A percentile compares a stretch with the other conserved stretches of the same genome.
phyloP scores from a whole-genome alignment of 2,113 vertebrate species.

The Burhinus bistriatus region DNA sequence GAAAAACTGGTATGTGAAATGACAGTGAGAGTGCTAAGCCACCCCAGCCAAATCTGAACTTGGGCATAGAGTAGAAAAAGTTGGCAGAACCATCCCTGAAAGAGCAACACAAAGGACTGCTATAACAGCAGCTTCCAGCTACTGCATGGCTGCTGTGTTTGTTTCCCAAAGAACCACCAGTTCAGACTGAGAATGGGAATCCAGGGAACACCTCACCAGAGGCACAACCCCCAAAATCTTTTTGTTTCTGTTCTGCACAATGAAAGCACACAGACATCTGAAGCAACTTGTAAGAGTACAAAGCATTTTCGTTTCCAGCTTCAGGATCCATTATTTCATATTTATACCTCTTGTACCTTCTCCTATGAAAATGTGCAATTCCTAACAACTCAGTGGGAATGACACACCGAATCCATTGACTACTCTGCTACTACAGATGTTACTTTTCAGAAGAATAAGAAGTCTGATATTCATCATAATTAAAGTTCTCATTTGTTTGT shows the following conservation, averaged over 20 bases:
- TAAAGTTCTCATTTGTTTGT: slow-evolving; percentile 7
- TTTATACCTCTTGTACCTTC: not conserved
- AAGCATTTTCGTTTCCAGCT: not conserved
- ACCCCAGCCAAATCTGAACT: not conserved
- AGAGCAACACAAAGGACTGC: not conserved
- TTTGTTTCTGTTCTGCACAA: not conserved
- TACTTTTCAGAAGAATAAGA: not conserved
- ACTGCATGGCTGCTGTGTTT: not conserved
- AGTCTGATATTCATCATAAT: not conserved
- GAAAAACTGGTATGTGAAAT: not conserved
- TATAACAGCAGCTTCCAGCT: not conserved
- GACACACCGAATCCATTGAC: not conserved
- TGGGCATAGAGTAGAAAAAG: not conserved
- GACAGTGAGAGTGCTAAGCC: not conserved
- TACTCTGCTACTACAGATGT: not conserved
- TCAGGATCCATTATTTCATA: not conserved
- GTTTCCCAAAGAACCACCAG: not conserved
- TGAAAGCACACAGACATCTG: not conserved
- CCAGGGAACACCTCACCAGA: not conserved
- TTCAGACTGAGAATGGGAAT: not conserved
- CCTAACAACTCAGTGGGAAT: not conserved
- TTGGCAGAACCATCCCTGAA: not conserved
- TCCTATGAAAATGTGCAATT: not conserved
- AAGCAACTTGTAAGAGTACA: not conserved
- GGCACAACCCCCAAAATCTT: not conserved